Evolutionary conservation across 2,113 vertebrate genomes (phyloP), one percentile per base, ranked within the genome.

Genomic region (Regulus satrapa): DNA sequence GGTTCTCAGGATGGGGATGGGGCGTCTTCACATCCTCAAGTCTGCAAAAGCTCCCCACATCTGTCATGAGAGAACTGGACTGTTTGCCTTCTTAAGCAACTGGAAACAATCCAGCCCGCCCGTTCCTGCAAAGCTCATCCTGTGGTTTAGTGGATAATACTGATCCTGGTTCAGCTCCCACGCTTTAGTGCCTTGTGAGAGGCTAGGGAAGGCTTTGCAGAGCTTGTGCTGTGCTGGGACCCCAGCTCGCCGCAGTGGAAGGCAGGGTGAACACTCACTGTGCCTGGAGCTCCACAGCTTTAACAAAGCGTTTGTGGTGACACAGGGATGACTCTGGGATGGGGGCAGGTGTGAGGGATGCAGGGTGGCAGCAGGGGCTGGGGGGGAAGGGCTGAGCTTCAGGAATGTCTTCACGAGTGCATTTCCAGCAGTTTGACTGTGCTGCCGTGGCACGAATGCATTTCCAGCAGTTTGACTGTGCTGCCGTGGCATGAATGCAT

Each of bases 151-250:
- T 54, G 91, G 77, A 91, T 94, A 96, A 97, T 92, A 38, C 52
- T 34, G 83, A 67, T 87, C 95, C 91, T 92, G 94, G 91, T 96
- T 97, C 64, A 51, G 72, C 91, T 94, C 89, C 95, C 90, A 94
- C 46, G 24, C 88, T 75, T 75, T 17, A 72, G 66, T 87, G 88
- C 72, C 63, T 94, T 55, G 43, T 55, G 48, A 59, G 69, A 0
- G 40, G 64, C 80, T 7, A 36, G 77, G 66, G 73, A 45, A 51
- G 76, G 23, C 38, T 77, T 62, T 72, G 89, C 61, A 71, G 74
- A 58, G 24, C 90, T 75, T 61, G 52, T 61, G 12, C 69, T 69
- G 58, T 11, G 67, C 62, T 12, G 23, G 40, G 66, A 89, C 80
- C 46, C 23, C 80, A 24, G 80, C 5, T 92, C n/a, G 16, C 15